phyloP scores from a whole-genome alignment of 1,140 invertebrate genomes.

The Phymastichus coffea region DNA sequence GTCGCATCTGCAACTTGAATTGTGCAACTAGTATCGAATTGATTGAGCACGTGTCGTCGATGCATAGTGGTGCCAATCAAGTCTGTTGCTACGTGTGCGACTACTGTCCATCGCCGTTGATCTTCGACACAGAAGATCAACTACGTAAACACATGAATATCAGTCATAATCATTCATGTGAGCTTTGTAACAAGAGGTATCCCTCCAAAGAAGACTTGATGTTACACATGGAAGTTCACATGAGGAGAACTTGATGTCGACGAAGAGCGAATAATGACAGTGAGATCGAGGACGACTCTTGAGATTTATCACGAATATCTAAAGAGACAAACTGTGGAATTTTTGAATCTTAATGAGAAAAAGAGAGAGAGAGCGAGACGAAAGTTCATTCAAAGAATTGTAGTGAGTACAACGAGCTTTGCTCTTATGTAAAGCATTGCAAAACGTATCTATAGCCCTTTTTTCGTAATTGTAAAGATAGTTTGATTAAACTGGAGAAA shows the following conservation, averaged over 20 bases:
- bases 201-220: conserved; percentile 8
- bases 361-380: too few relatives aligned
- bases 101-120: conserved; percentile 16
- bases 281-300: not conserved
- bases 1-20: not conserved
- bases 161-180: conserved; percentile 23
- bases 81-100: conserved; percentile 26
- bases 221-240: conserved; percentile 12
- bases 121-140: conserved; percentile 5
- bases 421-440: too few relatives aligned
- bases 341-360: conserved; percentile 8
- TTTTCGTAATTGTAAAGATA: too few relatives aligned
- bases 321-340: not conserved
- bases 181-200: conserved; percentile 18
- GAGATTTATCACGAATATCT: not conserved
- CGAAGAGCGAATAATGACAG: too few relatives aligned
- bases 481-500: too few relatives aligned
- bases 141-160: conserved; percentile 26
- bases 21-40: not conserved
- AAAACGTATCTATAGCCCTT: too few relatives aligned
- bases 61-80: not conserved
- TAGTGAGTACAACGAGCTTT: too few relatives aligned
- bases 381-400: too few relatives aligned
- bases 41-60: not conserved
- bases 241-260: conserved; percentile 9